Base-by-base conservation (phyloP, 2,113 vertebrate species). In the Podarcis cretensis region DNA sequence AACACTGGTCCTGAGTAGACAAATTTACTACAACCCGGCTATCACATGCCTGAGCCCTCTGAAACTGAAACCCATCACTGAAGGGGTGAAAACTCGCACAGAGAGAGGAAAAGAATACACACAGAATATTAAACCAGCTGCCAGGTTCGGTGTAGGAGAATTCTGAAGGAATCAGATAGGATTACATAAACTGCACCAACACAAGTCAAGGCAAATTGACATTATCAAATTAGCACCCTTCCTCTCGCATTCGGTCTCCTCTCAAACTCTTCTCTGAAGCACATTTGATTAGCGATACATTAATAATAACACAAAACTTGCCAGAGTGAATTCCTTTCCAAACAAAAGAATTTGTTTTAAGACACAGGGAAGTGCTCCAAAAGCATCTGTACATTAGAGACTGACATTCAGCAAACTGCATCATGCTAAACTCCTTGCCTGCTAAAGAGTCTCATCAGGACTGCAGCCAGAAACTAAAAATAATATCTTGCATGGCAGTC, bases 171-270 rank as follows among this genome's bases (percentile, higher is more conserved):
- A 93, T 94, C 81, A 89, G 88, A 85, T 86, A 71, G 87, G 92
- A 94, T 92, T 89, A 89, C 27, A 89, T 25, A 32, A 85, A 71
- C 69, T 57, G 35, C 89, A 90, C 18, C 89, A 85, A 87, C 76
- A 90, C 68, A 84, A 65, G 79, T 66, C 91, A 25, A 87, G 78
- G 87, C 89, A 76, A 88, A 68, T 3, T 0, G 37, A 92, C 54
- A 85, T 89, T 85, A 93, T 85, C 81, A 89, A 92, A 94, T 83
- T 75, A 93, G 8, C 69, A 83, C 35, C 59, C 92, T 93, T 89
- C 90, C 66, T 90, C 86, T 91, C 63, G 86, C 30, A 83, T 93
- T 93, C 92, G 86, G 25, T 66, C 74, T 86, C 77, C 69, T 95
- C 79, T 88, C 83, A n/a, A 37, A 37, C 6, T 88, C 91, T 89